Evolutionary conservation across 1,140 invertebrate genomes (phyloP).

Genomic region (Camponotus floridanus): DNA sequence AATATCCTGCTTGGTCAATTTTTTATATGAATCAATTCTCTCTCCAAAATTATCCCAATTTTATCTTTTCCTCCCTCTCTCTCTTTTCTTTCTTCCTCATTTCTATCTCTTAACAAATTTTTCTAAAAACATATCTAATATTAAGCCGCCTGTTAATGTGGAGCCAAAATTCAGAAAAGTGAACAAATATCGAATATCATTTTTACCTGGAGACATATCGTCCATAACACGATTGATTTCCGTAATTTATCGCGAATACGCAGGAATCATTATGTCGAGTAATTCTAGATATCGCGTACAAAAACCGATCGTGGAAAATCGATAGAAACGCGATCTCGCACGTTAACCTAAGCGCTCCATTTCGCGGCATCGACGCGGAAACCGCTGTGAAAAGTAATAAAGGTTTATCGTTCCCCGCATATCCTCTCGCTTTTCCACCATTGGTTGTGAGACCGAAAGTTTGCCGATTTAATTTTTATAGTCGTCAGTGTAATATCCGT

Average conservation of each 20-base stretch:
- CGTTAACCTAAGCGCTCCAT: slow-evolving; percentile 40
- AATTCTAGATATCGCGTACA: background rate
- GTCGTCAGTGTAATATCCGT: slow-evolving; percentile 71
- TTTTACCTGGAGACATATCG: background rate
- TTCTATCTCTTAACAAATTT: slow-evolving; percentile 24
- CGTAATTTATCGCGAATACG: background rate
- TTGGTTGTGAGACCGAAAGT: slow-evolving; percentile 68
- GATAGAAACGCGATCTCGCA: slow-evolving; percentile 40
- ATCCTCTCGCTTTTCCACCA: slow-evolving; percentile 51
- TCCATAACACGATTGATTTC: background rate
- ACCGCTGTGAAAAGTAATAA: slow-evolving; percentile 69
- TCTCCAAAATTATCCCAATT: slow-evolving; percentile 27
- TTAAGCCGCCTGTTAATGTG: background rate
- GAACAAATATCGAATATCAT: background rate
- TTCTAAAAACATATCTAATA: slow-evolving; percentile 12
- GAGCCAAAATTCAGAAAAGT: background rate
- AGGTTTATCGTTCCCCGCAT: slow-evolving; percentile 73
- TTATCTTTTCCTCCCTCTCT: slow-evolving; percentile 10
- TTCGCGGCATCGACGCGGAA: slow-evolving; percentile 45
- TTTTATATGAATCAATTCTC: slow-evolving; percentile 35
- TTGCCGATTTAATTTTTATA: slow-evolving; percentile 76
- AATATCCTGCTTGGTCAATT: slow-evolving; percentile 26
- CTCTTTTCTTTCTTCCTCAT: background rate
- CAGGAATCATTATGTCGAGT: background rate
- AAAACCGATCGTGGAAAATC: slow-evolving; percentile 35